These are phyloP conservation scores for Achatina immaculata DNA, from an alignment of 1,140 invertebrate genomes.

Conservation along the genomic window DNA sequence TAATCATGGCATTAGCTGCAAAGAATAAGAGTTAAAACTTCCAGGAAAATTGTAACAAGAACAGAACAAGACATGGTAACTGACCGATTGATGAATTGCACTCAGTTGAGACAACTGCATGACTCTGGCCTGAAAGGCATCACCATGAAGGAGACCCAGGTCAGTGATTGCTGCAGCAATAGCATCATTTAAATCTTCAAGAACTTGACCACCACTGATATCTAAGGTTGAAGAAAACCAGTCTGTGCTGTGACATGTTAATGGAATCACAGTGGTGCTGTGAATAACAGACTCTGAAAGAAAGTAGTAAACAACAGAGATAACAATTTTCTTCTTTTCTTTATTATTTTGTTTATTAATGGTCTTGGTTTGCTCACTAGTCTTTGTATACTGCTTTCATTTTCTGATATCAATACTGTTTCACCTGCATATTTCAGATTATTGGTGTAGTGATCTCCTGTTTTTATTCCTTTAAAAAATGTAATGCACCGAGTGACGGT, in stretches of 20 bases:
- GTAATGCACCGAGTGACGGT: too few relatives aligned
- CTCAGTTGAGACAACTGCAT: constrained; percentile 67
- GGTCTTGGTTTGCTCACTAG: too few relatives aligned
- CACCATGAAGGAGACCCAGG: constrained; percentile 64
- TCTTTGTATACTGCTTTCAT: too few relatives aligned
- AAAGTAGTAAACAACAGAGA: too few relatives aligned
- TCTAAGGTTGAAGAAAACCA: constrained; percentile 46
- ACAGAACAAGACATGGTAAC: constrained; percentile 38
- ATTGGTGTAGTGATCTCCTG: too few relatives aligned
- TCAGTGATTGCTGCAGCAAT: constrained; percentile 68
- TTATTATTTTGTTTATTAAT: too few relatives aligned
- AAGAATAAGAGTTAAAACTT: too few relatives aligned
- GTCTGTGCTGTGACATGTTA: constrained; percentile 47
- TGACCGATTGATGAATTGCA: constrained; percentile 65
- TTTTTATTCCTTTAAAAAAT: too few relatives aligned
- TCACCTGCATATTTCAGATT: too few relatives aligned
- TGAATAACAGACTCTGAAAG: constrained; percentile 61
- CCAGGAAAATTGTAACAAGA: neutral
- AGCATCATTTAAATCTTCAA: constrained; percentile 67
- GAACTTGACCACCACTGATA: constrained; percentile 47
- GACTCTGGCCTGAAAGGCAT: constrained; percentile 66
- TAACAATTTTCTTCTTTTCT: too few relatives aligned
- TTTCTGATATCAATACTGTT: too few relatives aligned
- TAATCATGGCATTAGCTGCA: too few relatives aligned
- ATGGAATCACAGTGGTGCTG: constrained; percentile 62